Base-by-base conservation (phyloP, 2,797 vertebrate species). In the Alectoris magna region DNA sequence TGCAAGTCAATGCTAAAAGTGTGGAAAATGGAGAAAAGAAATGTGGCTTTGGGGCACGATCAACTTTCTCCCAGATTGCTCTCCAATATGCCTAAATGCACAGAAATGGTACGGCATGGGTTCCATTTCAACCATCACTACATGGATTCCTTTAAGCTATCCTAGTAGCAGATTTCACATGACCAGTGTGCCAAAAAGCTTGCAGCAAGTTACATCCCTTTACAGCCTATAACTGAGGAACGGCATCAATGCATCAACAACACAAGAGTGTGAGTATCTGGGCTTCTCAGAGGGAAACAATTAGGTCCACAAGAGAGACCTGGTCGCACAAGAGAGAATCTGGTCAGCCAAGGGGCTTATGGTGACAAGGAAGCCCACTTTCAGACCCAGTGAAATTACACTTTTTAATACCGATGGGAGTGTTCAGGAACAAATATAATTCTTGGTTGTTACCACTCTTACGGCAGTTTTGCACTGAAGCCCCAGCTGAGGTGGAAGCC, bases 191-290 rank as follows among this genome's bases (percentile, higher is more conserved):
- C 62, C 31, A 24, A 23, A 43, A 88, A 91, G 49, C 23, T 51
- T 51, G 29, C 36, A 75, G 55, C 36, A 34, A 12, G 14, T 55
- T 46, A 49, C 22, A 29, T 31, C 31, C 29, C 51, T 72, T 36
- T 12, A 39, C 29, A 70, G 7, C 23, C 43, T 3, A 1, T 0
- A 0, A 26, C 21, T 6, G 11, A 80, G 43, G 10, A 87, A 59
- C 24, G 34, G n/a, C 4, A 53, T 55, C 63, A 36, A 21, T 34
- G n/a, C 4, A 48, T 46, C 59, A 39, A 43, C 60, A 13, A 27
- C 39, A 49, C 34, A 55, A 24, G 43, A 34, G 6, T 16, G 39
- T 27, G 26, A 84, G 34, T 60, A 72, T 9, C 44, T 59, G 2
- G 1, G 7, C n/a, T 80, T 53, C 58, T 22, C 46, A 64, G 51